Base-by-base conservation (phyloP, 2,888 invertebrate genomes). In the Campoletis raptor region DNA sequence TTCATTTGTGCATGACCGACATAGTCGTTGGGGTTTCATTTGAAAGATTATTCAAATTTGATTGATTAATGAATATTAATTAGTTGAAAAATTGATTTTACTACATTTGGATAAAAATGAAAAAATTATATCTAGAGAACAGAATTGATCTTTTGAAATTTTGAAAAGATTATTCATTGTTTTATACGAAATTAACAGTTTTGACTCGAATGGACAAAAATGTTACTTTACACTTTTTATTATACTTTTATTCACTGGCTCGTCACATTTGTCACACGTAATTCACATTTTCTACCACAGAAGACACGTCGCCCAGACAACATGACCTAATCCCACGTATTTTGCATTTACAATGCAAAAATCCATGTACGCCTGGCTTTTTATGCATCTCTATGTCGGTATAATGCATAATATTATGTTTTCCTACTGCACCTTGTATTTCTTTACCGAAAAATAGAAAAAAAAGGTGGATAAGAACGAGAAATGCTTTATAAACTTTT, bases 251-350 rank as follows among this genome's bases (percentile, higher is more conserved):
- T 69, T 30, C 24, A n/a, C 48, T 15, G 57, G 42, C 30, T 57
- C 30, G 79, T 79, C 70, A 69, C 69, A 79, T 79, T 79, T 57
- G 69, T 30, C 54, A 40, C 57, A 79, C 79, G 69, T 70, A 45
- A 70, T 45, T 79, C 79, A 12, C 30, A 57, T 79, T 79, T 70
- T 57, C 57, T 57, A 52, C 69, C 24, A 30, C 69, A 66, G 36
- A 66, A 64, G 36, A 45, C 42, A 57, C 69, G 57, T 67, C 40
- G 42, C 52, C 21, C 57, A 79, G 57, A 30, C 30, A 36, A 45
- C 45, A 70, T 79, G n/a, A 57, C 70, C 40, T 57, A 7, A 10
- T 10, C 10, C 30, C 69, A 70, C 69, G 70, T 70, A 57, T 57
- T 70, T 40, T 80, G 21, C 57, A 80, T 70, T 80, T 30, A 57